Conservation (phyloP, 2,797 vertebrate species). For the Oreortyx pictus region DNA sequence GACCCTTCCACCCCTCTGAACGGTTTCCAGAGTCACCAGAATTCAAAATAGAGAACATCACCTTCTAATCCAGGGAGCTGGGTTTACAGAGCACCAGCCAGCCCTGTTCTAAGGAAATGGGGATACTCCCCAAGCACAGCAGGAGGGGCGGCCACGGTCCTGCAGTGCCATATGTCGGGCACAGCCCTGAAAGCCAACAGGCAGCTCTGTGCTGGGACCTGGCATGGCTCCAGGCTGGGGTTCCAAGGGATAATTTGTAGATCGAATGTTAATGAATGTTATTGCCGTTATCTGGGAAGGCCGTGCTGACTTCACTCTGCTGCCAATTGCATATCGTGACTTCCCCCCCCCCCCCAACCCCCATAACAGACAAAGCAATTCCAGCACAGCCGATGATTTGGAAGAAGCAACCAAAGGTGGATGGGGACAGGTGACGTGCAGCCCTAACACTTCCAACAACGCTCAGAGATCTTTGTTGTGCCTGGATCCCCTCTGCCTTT, state of each 20-base stretch:
- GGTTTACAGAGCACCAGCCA: not conserved
- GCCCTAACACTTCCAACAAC: not conserved
- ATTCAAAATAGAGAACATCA: not conserved
- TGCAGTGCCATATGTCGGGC: not conserved
- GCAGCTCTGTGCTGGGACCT: not conserved
- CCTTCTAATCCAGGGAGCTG: not conserved
- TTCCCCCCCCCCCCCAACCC: not conserved
- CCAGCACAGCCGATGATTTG: not conserved
- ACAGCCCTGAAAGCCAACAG: not conserved
- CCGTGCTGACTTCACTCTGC: not conserved
- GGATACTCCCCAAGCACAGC: accelerated
- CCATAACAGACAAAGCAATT: not conserved
- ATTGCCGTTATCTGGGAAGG: not conserved
- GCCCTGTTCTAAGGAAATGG: not conserved
- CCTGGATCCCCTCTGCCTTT: not conserved
- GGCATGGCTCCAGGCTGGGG: conserved; percentile 46
- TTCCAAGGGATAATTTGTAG: conserved; percentile 55
- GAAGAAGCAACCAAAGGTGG: not conserved
- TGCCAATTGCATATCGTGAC: not conserved
- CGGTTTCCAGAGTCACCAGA: not conserved
- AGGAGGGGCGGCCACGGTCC: not conserved
- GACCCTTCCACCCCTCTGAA: not conserved
- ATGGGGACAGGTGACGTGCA: not conserved
- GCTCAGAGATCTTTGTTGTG: not conserved
- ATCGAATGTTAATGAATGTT: conserved; percentile 51